A percentile compares a stretch with the other conserved stretches of the same genome.
Conservation (phyloP, 2,888 invertebrate genomes). For the Macrosoma leucophasiata region DNA sequence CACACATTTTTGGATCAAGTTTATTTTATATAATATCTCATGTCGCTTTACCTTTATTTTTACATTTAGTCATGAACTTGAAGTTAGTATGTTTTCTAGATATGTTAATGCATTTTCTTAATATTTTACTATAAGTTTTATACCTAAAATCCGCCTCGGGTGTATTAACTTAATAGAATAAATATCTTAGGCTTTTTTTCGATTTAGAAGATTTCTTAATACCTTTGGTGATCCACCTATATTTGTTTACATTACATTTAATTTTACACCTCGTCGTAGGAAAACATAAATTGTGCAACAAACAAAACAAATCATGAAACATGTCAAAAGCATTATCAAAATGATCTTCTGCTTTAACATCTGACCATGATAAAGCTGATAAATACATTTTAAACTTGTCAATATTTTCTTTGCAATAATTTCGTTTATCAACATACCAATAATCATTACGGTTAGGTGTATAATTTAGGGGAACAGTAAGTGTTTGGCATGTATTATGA, state of each 20-base stretch:
- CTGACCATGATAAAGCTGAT: not conserved
- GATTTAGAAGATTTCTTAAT: not conserved
- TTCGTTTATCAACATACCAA: not conserved
- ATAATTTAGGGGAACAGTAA: not conserved
- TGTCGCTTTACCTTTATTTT: not conserved
- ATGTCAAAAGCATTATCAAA: slow-evolving; percentile 1
- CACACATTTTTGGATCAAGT: not conserved
- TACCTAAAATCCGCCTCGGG: not conserved
- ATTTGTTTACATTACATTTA: not conserved
- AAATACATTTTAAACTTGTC: not conserved
- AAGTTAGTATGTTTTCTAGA: not conserved
- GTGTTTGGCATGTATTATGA: not conserved
- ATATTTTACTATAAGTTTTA: not conserved
- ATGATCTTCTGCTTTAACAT: not conserved
- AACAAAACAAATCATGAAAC: slow-evolving; percentile 1
- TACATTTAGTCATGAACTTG: not conserved
- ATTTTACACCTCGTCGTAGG: not conserved
- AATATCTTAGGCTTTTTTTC: not conserved
- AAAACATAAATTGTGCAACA: slow-evolving; percentile 1
- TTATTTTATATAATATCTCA: slow-evolving; percentile 2
- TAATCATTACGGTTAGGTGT: too few species aligned
- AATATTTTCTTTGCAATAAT: not conserved
- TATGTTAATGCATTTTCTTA: slow-evolving; percentile 1
- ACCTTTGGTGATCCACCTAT: slow-evolving; percentile 1
- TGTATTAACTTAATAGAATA: not conserved